A percentile compares a stretch with the other conserved stretches of the same genome.
Evolutionary conservation across 64 coral and sea anemone genomes (phyloP).

Genomic region (Montipora efflorescens): DNA sequence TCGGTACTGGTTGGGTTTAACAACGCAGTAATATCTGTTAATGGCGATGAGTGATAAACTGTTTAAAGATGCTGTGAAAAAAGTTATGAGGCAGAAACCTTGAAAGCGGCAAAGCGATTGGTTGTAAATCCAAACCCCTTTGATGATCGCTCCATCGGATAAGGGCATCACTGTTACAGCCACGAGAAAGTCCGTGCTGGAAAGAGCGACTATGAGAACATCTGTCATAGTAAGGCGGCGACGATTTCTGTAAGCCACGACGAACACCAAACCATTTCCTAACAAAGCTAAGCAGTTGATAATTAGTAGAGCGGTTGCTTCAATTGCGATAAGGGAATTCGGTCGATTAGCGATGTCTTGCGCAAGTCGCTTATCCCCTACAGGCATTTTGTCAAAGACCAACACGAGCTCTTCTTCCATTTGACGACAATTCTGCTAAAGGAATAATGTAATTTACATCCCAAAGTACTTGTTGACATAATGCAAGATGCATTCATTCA

Average conservation of each 20-base stretch:
- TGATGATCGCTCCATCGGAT: slow-evolving; percentile 56
- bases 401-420: too few species aligned
- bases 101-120: slow-evolving; percentile 66
- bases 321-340: slow-evolving; percentile 10
- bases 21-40: slow-evolving; percentile 89
- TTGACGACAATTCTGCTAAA: too few species aligned
- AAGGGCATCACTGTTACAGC: slow-evolving; percentile 69
- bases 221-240: slow-evolving; percentile 73
- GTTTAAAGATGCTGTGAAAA: slow-evolving; percentile 68
- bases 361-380: too few species aligned
- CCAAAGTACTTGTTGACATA: too few species aligned
- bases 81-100: slow-evolving; percentile 74
- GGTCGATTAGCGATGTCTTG: too few species aligned
- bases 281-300: slow-evolving; percentile 67
- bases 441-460: too few species aligned
- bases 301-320: slow-evolving; percentile 59
- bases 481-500: too few species aligned
- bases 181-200: slow-evolving; percentile 66
- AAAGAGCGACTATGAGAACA: slow-evolving; percentile 71
- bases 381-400: too few species aligned
- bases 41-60: slow-evolving; percentile 80
- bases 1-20: slow-evolving; percentile 80
- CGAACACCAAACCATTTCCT: slow-evolving; percentile 70
- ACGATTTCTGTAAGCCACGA: slow-evolving; percentile 76
- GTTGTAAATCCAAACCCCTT: slow-evolving; percentile 66